These are phyloP conservation scores for Rhegmatorhina hoffmannsi DNA, from an alignment of 2,113 vertebrate genomes.

Conservation along the genomic window DNA sequence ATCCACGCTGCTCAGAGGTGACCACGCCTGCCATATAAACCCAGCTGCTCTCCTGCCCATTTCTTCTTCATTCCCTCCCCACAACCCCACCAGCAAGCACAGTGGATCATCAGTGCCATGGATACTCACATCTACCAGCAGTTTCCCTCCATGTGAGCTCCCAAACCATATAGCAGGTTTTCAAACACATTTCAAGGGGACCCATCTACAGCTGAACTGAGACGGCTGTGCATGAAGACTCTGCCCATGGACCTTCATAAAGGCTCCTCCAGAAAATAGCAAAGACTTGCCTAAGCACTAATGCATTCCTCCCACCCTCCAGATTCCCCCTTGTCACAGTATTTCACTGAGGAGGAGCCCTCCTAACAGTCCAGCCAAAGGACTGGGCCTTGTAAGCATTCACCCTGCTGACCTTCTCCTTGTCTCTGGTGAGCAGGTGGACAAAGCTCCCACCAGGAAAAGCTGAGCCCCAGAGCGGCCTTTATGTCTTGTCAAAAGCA, in stretches of 20 bases:
- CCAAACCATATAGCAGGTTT: not conserved
- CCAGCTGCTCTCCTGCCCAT: not conserved
- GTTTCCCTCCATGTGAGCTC: not conserved
- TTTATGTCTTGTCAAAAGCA: not conserved
- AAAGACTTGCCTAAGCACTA: not conserved
- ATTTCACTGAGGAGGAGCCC: not conserved
- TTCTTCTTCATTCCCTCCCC: not conserved
- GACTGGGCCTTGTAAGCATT: not conserved
- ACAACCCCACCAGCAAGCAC: accelerated
- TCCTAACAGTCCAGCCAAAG: not conserved
- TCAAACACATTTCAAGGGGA: too few relatives aligned
- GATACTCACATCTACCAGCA: not conserved
- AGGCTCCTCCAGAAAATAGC: not conserved
- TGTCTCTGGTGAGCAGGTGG: accelerated
- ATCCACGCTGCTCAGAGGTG: not conserved
- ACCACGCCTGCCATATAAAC: not conserved
- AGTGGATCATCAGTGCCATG: not conserved
- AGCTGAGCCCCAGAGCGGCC: not conserved
- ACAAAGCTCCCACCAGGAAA: not conserved
- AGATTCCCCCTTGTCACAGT: not conserved
- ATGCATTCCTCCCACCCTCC: not conserved
- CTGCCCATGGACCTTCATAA: not conserved
- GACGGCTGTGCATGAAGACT: accelerated
- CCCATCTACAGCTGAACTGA: not conserved
- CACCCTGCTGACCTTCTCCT: not conserved